Conservation (phyloP, 2,797 vertebrate genomes). For the Xiphophorus birchmanni region DNA sequence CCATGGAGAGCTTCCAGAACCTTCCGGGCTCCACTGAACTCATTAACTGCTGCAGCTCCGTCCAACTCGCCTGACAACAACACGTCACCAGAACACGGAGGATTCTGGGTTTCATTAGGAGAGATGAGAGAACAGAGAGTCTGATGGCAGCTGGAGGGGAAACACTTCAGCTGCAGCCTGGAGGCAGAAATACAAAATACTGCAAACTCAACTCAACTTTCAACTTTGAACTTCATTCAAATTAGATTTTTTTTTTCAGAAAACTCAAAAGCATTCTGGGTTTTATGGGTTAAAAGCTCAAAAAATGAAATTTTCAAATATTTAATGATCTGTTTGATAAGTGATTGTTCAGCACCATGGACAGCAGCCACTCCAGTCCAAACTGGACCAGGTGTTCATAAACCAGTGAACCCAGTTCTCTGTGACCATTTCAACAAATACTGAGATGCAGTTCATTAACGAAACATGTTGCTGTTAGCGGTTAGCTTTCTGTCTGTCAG, state of each 20-base stretch:
- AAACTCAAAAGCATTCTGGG: background rate
- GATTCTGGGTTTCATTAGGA: slow-evolving; percentile 5
- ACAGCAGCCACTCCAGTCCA: background rate
- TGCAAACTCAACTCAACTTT: background rate
- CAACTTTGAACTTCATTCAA: too few species aligned
- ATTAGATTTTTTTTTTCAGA: background rate
- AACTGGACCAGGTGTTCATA: background rate
- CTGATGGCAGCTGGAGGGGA: too few species aligned
- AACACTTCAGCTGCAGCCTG: background rate
- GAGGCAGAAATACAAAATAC: background rate
- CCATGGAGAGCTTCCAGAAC: slow-evolving; percentile 43
- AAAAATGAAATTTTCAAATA: background rate
- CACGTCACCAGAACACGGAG: slow-evolving; percentile 1
- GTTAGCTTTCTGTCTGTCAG: too few species aligned
- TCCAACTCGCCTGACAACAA: slow-evolving; percentile 37
- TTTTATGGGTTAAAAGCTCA: background rate
- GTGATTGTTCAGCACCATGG: background rate
- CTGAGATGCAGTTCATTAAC: too few species aligned
- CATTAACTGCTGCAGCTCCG: slow-evolving; percentile 49
- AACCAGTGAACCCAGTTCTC: background rate
- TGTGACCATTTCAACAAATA: too few species aligned
- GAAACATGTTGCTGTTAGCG: too few species aligned
- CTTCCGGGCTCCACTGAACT: slow-evolving; percentile 36
- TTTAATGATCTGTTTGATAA: background rate
- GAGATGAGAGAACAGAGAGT: background rate